These are phyloP conservation scores for Drosophila cardini DNA, from an alignment of 1,140 invertebrate genomes.

Conservation along the genomic window DNA sequence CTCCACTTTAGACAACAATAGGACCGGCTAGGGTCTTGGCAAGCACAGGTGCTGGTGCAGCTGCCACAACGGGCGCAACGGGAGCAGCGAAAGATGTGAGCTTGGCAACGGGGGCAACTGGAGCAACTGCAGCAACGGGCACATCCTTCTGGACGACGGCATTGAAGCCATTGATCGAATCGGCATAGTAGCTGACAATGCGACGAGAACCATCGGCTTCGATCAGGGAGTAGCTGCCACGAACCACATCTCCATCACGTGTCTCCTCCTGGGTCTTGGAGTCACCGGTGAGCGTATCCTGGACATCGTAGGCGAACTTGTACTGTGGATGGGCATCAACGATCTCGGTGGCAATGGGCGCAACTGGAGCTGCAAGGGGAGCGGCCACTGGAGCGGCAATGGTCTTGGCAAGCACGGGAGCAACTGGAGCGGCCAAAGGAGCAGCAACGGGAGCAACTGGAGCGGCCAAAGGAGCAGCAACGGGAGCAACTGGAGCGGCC, in stretches of 20 bases:
- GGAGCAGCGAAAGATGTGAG: conserved; percentile 56
- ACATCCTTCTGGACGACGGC: conserved; percentile 87
- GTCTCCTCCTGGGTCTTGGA: conserved; percentile 86
- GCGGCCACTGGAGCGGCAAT: conserved; percentile 77
- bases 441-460: conserved; percentile 49
- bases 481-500: conserved; percentile 72
- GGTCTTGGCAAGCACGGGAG: conserved; percentile 41
- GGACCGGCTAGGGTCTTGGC: conserved; percentile 71
- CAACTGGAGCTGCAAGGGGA: conserved; percentile 35
- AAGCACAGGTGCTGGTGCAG: conserved; percentile 62
- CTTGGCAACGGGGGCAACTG: conserved; percentile 72
- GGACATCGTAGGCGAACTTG: conserved; percentile 86
- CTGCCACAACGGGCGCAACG: conserved; percentile 58
- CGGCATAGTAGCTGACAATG: conserved; percentile 86
- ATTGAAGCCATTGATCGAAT: conserved; percentile 86
- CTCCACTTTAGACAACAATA: conserved; percentile 66
- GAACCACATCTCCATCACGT: conserved; percentile 86
- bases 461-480: conserved; percentile 45
- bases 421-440: conserved; percentile 65
- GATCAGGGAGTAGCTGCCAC: conserved; percentile 86
- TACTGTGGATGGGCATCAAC: conserved; percentile 86
- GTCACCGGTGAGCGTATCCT: conserved; percentile 86
- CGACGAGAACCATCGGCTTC: conserved; percentile 87
- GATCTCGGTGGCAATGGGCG: conserved; percentile 70
- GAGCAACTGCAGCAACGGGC: conserved; percentile 79